Evolutionary conservation across 2,888 invertebrate genomes (phyloP).

Genomic region (Phyllotreta striolata): DNA sequence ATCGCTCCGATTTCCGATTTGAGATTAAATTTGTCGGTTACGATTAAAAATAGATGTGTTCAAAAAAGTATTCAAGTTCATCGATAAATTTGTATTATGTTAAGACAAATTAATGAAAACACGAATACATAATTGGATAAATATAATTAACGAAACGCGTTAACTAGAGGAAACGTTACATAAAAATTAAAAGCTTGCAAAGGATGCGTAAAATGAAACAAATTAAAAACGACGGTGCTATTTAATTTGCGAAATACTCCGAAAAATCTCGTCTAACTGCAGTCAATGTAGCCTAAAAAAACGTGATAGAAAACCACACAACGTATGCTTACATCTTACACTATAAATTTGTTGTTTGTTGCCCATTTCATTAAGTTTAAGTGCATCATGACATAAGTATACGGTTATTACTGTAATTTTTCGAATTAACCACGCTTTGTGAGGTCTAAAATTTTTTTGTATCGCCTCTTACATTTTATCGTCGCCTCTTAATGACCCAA

Average conservation of each 20-base stretch:
- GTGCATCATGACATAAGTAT: conserved; percentile 26
- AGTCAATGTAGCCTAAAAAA: no score
- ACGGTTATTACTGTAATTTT: conserved; percentile 30
- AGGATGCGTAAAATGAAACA: not conserved
- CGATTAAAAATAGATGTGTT: not conserved
- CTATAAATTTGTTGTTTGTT: conserved; percentile 20
- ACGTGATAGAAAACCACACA: conserved; percentile 5
- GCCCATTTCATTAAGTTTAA: conserved; percentile 25
- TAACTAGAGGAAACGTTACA: not conserved
- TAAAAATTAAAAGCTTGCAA: conserved; percentile 4
- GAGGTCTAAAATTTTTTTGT: conserved; percentile 26
- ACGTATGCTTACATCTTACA: not conserved
- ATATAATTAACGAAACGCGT: not conserved
- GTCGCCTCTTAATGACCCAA: not conserved
- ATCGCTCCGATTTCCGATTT: conserved; percentile 17
- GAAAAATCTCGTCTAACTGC: no score
- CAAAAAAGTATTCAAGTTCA: no score
- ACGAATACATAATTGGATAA: no score
- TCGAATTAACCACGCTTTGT: conserved; percentile 27
- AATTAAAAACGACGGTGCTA: not conserved
- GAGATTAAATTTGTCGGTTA: conserved; percentile 19
- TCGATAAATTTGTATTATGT: no score
- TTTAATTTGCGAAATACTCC: no score
- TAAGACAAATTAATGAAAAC: no score
- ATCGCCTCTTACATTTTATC: conserved; percentile 7